Evolutionary conservation across 2,113 vertebrate genomes (phyloP).

Genomic region (Gallinago paraguaiae): DNA sequence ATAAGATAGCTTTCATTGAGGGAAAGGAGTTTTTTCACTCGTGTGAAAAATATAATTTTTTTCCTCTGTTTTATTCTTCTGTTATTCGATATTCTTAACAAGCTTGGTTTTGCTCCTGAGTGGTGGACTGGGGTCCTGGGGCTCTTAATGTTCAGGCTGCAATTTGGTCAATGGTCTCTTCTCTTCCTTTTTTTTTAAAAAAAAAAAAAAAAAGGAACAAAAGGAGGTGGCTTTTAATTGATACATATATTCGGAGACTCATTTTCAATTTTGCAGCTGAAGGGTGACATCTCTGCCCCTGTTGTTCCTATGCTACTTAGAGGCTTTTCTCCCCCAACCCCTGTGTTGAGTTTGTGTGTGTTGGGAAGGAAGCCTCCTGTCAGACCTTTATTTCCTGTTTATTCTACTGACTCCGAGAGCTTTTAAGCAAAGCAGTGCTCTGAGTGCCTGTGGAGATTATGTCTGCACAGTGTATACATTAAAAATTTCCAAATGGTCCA

Average conservation of each 20-base stretch:
- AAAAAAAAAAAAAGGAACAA: background rate
- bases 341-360: background rate
- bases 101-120: background rate
- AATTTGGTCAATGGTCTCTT: background rate
- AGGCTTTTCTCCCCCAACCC: background rate
- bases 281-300: background rate
- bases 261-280: background rate
- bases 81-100: background rate
- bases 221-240: background rate
- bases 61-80: background rate
- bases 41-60: background rate
- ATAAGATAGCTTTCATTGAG: background rate
- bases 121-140: background rate
- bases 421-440: background rate
- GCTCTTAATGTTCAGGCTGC: background rate
- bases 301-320: background rate
- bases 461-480: background rate
- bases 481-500: background rate
- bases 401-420: background rate
- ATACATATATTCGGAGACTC: background rate
- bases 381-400: background rate
- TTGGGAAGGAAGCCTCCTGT: background rate
- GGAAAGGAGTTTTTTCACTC: background rate
- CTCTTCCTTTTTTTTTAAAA: background rate
- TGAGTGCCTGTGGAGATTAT: background rate